phyloP scores from a whole-genome alignment of 1,140 invertebrate species.

The Arctopsyche grandis region DNA sequence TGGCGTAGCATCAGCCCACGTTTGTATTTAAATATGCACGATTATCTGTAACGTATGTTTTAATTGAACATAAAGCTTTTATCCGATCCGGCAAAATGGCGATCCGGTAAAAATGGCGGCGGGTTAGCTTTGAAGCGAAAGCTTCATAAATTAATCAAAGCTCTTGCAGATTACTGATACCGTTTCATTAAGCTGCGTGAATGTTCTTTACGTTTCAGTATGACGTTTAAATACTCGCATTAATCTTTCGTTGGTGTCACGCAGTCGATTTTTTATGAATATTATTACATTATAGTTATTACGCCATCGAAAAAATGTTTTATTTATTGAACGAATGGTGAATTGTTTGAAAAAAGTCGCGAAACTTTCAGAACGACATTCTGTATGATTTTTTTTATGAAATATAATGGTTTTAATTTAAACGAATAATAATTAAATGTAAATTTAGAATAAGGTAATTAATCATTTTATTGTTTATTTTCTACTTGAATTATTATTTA shows the following conservation, averaged over 20 bases:
- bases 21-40: not conserved
- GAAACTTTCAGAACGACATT: too few relatives aligned
- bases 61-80: constrained; percentile 28
- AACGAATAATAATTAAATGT: too few relatives aligned
- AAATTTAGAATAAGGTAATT: too few relatives aligned
- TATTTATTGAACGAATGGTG: too few relatives aligned
- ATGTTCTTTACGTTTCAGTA: not conserved
- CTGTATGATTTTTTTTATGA: too few relatives aligned
- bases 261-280: not conserved
- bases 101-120: constrained; percentile 39
- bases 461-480: too few relatives aligned
- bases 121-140: constrained; percentile 36
- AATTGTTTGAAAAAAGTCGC: too few relatives aligned
- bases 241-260: constrained; percentile 3
- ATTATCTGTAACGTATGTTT: constrained; percentile 2
- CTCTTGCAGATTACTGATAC: constrained; percentile 16
- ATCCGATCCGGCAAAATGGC: constrained; percentile 13
- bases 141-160: constrained; percentile 43
- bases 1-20: not conserved
- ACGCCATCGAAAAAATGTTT: too few relatives aligned
- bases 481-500: too few relatives aligned
- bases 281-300: too few relatives aligned
- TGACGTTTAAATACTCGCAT: not conserved
- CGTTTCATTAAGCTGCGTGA: constrained; percentile 21
- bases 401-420: too few relatives aligned